Conservation (phyloP, 2,113 vertebrate genomes). For the Micromys minutus region DNA sequence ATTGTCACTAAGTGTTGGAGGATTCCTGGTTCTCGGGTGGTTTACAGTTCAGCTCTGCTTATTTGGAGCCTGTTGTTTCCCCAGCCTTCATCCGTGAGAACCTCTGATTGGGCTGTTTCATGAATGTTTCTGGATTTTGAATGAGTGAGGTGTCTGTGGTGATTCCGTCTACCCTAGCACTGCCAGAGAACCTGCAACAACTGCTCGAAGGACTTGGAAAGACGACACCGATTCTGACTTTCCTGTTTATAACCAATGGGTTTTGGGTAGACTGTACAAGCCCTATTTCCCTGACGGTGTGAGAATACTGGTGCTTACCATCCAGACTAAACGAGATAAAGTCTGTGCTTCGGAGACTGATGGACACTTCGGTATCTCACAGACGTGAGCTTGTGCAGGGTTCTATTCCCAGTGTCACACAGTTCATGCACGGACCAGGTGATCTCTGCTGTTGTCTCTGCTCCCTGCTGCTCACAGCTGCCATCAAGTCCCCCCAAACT, state of each 20-base stretch:
- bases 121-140: neutral
- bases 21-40: neutral
- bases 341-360: neutral
- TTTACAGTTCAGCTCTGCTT: conserved; percentile 14
- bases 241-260: neutral
- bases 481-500: neutral
- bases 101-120: neutral
- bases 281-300: neutral
- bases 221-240: neutral
- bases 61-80: neutral
- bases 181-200: neutral
- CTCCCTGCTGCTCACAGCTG: neutral
- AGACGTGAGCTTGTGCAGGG: neutral
- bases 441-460: neutral
- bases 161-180: neutral
- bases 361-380: neutral
- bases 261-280: neutral
- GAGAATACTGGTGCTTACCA: neutral
- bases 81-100: neutral
- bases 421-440: neutral
- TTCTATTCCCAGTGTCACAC: neutral
- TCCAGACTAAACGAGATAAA: neutral
- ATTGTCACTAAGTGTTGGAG: neutral
- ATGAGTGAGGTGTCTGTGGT: neutral
- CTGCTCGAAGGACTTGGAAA: neutral